A percentile compares a stretch with the other conserved stretches of the same genome.
Evolutionary conservation across 2,113 vertebrate genomes (phyloP).

Genomic region (Epinephelus fuscoguttatus): DNA sequence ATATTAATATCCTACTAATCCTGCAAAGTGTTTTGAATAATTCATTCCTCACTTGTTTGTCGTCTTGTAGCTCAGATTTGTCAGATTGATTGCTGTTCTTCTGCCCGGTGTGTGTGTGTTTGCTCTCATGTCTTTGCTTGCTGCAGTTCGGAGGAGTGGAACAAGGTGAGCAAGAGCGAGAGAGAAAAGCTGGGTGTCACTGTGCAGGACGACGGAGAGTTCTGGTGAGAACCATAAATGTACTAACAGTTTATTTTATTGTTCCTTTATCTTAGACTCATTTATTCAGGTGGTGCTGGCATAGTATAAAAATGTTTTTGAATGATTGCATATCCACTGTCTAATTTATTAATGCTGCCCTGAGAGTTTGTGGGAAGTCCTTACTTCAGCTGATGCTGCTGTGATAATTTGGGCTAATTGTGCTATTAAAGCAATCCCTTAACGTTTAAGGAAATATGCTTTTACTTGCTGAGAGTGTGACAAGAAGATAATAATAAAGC

Average conservation of each 20-base stretch:
- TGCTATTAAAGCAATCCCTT: not conserved
- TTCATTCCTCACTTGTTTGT: not conserved
- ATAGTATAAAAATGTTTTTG: not conserved
- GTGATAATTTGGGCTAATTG: not conserved
- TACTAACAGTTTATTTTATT: not conserved
- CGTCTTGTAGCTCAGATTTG: not conserved
- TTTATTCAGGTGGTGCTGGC: not conserved
- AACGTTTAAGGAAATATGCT: no score
- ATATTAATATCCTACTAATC: not conserved
- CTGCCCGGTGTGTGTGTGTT: not conserved
- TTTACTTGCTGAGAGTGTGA: no score
- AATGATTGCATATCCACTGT: not conserved
- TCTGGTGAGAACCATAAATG: slow-evolving; percentile 88
- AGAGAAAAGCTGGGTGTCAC: slow-evolving; percentile 95
- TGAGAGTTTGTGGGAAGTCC: not conserved
- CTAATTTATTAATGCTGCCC: not conserved
- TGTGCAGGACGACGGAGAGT: slow-evolving; percentile 95
- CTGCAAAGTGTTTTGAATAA: not conserved
- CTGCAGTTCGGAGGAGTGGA: slow-evolving; percentile 95
- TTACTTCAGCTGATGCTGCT: not conserved
- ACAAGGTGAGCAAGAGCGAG: slow-evolving; percentile 97
- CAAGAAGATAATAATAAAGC: no score
- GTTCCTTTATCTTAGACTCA: not conserved
- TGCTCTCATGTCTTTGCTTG: not conserved
- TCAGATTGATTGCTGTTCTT: slow-evolving; percentile 6